Evolutionary conservation across 2,888 invertebrate genomes (phyloP), one percentile per base, ranked within the genome.

Genomic region (Venustoraphidia nigricollis): DNA sequence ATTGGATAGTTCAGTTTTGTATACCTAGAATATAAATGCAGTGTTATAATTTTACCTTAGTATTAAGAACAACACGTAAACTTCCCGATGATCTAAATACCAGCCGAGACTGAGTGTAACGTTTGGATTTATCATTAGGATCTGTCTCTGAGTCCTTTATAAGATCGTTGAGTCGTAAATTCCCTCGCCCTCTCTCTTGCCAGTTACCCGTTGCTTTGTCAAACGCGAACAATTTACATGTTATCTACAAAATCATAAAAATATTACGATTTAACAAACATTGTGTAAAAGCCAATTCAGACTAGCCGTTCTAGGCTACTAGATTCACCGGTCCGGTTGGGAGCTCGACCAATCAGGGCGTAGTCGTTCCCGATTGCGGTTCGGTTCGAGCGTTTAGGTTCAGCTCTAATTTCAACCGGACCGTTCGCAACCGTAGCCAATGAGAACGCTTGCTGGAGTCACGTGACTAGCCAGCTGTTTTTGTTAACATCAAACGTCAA

Each of bases 111-210:
- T 81, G 78, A 39, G 54, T 57, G 47, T 52, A 53, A 42, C 48
- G 38, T 43, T 72, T 68, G 44, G 68, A 67, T n/a, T 66, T 65
- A 50, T 73, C 75, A 51, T 66, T 66, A 17, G 61, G 62, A 53
- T 64, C 62, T 55, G 70, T 63, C 62, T 70, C 65, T 5, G 37
- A 37, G 2, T 35, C 13, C 10, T 37, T 13, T 27, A 17, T 38
- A 59, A 75, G 71, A 67, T 92, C 92, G 70, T 95, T 96, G 10
- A 95, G 72, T 53, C 94, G 76, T 54, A 95, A 68, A 54, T 82
- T 81, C 36, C 95, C 95, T 57, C 93, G 78, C 0, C 94, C 95
- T 55, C 91, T 76, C 67, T 95, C 95, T 56, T 88, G 83, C 91
- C 92, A 96, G 55, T 80, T 80, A 52, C 83, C 79, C 50, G 79